phyloP scores from a whole-genome alignment of 2,113 vertebrate species.

The Neogale vison region DNA sequence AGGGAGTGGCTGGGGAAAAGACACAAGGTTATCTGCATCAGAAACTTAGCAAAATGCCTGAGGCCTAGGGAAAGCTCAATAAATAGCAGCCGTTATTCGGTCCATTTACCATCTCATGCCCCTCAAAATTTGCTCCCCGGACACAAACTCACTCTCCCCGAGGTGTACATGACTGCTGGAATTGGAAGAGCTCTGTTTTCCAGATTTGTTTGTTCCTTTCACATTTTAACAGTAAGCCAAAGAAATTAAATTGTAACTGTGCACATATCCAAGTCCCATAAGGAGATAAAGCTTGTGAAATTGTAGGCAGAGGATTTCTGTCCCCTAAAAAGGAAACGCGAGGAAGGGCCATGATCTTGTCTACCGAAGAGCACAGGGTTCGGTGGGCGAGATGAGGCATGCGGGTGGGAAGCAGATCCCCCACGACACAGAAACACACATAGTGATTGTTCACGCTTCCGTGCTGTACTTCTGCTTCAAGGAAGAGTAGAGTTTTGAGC shows the following conservation, averaged over 20 bases:
- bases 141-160: neutral
- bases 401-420: neutral
- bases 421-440: fast-evolving
- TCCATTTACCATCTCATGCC: neutral
- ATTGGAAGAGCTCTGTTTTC: neutral
- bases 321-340: neutral
- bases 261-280: neutral
- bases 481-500: neutral
- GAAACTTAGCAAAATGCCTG: neutral
- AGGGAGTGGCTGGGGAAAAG: neutral
- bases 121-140: neutral
- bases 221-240: neutral
- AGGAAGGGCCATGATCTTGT: neutral
- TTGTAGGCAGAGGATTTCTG: neutral
- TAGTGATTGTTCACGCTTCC: fast-evolving
- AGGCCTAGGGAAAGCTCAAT: neutral
- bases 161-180: neutral
- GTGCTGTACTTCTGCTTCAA: fast-evolving
- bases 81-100: neutral
- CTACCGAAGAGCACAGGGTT: neutral
- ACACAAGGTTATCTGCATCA: neutral
- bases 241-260: neutral
- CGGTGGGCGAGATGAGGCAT: neutral
- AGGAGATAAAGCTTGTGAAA: neutral
- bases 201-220: neutral